A percentile compares a stretch with the other conserved stretches of the same genome.
phyloP scores from a whole-genome alignment of 2,113 vertebrate species.

The Ageneiosus marmoratus region DNA sequence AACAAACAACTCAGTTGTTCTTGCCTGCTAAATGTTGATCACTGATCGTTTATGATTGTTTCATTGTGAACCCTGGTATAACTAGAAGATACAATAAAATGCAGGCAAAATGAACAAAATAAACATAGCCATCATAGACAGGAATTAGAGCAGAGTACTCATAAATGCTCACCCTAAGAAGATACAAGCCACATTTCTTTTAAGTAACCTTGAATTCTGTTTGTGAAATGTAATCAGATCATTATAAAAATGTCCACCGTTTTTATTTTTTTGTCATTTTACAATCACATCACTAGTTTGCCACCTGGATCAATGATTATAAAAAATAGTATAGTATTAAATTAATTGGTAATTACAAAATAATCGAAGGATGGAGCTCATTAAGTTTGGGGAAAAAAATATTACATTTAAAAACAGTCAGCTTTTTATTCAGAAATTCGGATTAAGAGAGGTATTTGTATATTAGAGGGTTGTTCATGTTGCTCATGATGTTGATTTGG shows the following conservation, averaged over 20 bases:
- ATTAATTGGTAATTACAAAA: neutral
- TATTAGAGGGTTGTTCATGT: neutral
- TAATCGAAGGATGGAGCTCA: neutral
- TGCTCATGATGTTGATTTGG: neutral
- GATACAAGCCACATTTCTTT: neutral
- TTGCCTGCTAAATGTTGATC: neutral
- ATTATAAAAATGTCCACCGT: conserved; percentile 5
- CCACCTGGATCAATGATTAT: neutral
- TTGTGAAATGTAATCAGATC: neutral
- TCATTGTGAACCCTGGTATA: neutral
- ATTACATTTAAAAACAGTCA: neutral
- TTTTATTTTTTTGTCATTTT: neutral
- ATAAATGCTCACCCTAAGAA: neutral
- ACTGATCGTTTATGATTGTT: neutral
- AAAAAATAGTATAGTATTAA: neutral
- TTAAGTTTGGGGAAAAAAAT: neutral
- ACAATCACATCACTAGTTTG: neutral
- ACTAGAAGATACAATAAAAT: neutral
- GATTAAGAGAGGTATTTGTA: neutral
- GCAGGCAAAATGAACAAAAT: neutral
- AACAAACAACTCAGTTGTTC: neutral
- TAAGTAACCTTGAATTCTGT: neutral
- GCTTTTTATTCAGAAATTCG: neutral
- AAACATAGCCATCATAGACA: neutral
- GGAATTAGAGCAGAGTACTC: neutral